Base-by-base conservation (phyloP, 2,113 vertebrate genomes). In the Plectropomus leopardus region DNA sequence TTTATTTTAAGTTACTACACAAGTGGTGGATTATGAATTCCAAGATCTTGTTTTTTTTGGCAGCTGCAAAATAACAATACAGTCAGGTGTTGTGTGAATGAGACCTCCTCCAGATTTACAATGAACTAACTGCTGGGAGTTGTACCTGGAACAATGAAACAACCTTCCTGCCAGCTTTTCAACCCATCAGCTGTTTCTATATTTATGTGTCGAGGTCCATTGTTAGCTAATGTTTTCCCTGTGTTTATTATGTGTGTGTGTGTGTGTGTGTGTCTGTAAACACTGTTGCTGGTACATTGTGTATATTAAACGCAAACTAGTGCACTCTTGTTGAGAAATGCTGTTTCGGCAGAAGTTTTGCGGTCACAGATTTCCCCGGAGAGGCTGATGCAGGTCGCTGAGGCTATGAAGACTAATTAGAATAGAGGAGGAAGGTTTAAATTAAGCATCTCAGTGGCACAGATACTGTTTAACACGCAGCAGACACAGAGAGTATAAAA, bases 361-460 rank as follows among this genome's bases (percentile, higher is more conserved):
- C 77, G 32, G 76, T 60, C 85, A 68, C 57, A 89, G 14, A 77
- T 86, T 84, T 88, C 89, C 80, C 85, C 19, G 5, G 86, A 86
- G 84, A 82, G 63, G 36, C 61, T 30, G 68, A 71, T 80, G 75
- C 83, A 84, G 86, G 84, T 90, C 78, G 63, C 36, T 44, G 28
- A 78, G 84, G 69, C 82, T 77, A 85, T 32, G 73, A 72, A 84
- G 75, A 89, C 90, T 92, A 91, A 92, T 92, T 94, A 91, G 80
- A 76, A 50, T 15, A 57, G 80, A 70, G 40, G 75, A 90, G 73
- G 81, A 77, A 76, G 76, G 76, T 90, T 92, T 91, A 92, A 90
- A 92, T 92, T 82, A 91, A 81, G 88, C 86, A 83, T 85, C 80
- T 64, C 36, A 4, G 77, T 87, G 86, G 87, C 86, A 93, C 83